phyloP scores from a whole-genome alignment of 2,888 invertebrate species.

The Aphrophora alni region DNA sequence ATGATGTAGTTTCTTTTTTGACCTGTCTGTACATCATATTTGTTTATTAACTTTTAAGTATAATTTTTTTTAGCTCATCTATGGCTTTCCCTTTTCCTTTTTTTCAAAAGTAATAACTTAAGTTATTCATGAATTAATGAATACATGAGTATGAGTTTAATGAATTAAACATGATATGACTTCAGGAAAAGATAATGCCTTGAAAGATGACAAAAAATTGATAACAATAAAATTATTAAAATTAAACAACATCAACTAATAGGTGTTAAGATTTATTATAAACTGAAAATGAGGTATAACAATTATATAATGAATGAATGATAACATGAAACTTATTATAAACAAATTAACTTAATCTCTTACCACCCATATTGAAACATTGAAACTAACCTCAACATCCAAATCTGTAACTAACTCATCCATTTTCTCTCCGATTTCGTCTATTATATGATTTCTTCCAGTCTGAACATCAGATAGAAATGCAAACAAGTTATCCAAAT shows the following conservation, averaged over 20 bases:
- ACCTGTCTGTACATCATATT: conserved; percentile 72
- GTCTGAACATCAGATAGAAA: conserved; percentile 82
- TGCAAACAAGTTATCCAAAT: conserved; percentile 88
- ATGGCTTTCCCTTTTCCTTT: neutral
- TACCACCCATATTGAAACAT: neutral
- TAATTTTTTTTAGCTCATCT: neutral
- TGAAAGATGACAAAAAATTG: too few relatives aligned
- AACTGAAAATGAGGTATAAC: neutral
- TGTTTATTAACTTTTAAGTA: neutral
- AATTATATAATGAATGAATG: conserved; percentile 2
- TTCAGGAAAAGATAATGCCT: neutral
- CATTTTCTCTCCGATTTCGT: conserved; percentile 86
- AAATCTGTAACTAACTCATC: conserved; percentile 81
- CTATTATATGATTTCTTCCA: conserved; percentile 68
- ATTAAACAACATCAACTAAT: neutral
- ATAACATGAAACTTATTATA: neutral
- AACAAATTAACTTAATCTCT: conserved; percentile 13
- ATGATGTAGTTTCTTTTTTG: conserved; percentile 64
- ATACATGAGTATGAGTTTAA: neutral
- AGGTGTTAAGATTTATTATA: neutral
- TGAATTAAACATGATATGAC: neutral
- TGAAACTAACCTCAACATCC: conserved; percentile 70
- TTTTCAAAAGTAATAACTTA: neutral
- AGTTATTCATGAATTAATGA: neutral
- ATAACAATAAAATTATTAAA: neutral